These are phyloP conservation scores for Stratiolaelaps scimitus DNA, from an alignment of 1,140 invertebrate genomes.

Conservation along the genomic window DNA sequence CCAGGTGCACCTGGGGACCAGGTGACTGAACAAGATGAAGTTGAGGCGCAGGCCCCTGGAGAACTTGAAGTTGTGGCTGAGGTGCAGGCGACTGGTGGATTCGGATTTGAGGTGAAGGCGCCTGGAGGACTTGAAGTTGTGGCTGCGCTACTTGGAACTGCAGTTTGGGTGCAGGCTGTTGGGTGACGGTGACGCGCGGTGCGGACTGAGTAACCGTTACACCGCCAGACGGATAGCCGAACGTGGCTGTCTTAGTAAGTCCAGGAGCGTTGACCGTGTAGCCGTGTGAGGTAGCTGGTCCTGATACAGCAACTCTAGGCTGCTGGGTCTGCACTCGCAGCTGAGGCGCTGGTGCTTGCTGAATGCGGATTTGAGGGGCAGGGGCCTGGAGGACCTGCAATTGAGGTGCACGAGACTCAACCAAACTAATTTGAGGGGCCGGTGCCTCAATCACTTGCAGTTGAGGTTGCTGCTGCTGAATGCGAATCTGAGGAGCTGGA, in stretches of 20 bases:
- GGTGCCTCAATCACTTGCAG: neutral
- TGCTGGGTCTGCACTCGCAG: neutral
- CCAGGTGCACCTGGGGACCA: neutral
- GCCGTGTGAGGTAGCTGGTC: neutral
- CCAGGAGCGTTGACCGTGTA: slow-evolving; percentile 6
- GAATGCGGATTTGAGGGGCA: neutral
- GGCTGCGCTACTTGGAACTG: neutral
- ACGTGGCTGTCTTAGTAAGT: slow-evolving; percentile 3
- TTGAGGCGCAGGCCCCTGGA: neutral
- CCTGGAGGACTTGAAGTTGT: neutral
- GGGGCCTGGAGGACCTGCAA: slow-evolving; percentile 4
- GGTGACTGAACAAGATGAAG: neutral
- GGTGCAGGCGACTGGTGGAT: neutral
- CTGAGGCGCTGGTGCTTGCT: neutral
- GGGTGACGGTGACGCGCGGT: slow-evolving; percentile 2
- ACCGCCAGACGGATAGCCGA: neutral
- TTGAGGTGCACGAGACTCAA: neutral
- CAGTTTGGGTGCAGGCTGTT: neutral
- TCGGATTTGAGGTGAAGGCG: no score
- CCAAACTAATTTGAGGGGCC: neutral
- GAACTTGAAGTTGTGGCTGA: neutral
- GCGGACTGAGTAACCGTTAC: slow-evolving; percentile 6
- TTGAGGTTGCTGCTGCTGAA: neutral
- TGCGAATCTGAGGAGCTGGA: neutral
- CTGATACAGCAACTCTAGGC: neutral